These are phyloP conservation scores for Ostrea denselamellosa DNA, from an alignment of 1,140 invertebrate genomes.

Conservation along the genomic window DNA sequence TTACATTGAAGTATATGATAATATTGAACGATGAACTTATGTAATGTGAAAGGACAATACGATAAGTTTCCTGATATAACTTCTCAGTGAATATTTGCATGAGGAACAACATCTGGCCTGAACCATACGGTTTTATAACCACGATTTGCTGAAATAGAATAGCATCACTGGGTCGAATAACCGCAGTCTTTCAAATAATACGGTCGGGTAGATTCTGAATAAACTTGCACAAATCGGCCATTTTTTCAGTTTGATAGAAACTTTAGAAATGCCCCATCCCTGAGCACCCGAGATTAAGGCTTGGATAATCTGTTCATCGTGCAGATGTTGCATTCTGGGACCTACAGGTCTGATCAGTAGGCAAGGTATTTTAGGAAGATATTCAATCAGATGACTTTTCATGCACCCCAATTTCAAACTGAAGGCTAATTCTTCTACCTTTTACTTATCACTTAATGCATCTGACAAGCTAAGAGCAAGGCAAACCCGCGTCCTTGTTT, in stretches of 20 bases:
- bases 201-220: background rate
- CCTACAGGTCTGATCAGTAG: background rate
- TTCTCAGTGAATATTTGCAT: background rate
- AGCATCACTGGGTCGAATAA: conserved; percentile 1
- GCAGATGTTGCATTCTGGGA: conserved; percentile 18
- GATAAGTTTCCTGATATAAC: background rate
- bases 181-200: background rate
- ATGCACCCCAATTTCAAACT: conserved; percentile 16
- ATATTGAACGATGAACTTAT: too few species aligned
- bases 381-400: background rate
- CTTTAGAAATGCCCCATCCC: background rate
- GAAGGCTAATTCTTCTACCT: background rate
- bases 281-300: background rate
- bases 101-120: background rate
- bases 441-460: conserved; percentile 16
- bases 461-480: background rate
- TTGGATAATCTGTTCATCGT: conserved; percentile 19
- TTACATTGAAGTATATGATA: too few species aligned
- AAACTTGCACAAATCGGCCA: background rate
- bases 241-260: conserved; percentile 7
- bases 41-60: too few species aligned
- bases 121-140: background rate
- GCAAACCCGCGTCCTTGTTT: background rate
- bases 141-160: background rate
- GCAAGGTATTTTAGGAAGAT: background rate